Conservation (phyloP, 2,113 vertebrate species). For the Otolemur garnettii region DNA sequence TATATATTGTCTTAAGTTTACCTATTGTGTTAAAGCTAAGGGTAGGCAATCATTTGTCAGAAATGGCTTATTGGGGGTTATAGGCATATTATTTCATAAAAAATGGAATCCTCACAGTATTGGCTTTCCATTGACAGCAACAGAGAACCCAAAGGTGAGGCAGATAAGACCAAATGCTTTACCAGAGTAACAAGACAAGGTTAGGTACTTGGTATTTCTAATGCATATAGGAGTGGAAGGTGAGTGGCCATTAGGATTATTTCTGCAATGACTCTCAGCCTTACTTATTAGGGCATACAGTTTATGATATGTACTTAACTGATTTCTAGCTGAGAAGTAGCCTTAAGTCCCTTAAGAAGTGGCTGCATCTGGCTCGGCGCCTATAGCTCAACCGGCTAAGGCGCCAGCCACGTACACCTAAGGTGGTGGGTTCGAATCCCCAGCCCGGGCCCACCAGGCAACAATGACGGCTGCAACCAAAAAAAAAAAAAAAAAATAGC, state of each 20-base stretch:
- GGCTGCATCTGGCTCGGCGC: no score
- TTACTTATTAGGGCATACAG: slow-evolving; percentile 6
- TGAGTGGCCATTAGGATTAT: background rate
- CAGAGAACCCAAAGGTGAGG: slow-evolving; percentile 1
- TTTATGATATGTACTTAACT: background rate
- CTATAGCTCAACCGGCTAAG: no score
- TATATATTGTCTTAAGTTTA: background rate
- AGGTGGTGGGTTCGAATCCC: no score
- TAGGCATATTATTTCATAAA: slow-evolving; percentile 30
- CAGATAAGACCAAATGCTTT: background rate
- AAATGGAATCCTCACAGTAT: slow-evolving; percentile 24
- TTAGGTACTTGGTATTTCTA: slow-evolving; percentile 23
- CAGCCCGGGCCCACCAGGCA: no score
- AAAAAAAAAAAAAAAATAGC: no score
- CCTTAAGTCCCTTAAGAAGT: background rate
- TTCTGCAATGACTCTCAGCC: background rate
- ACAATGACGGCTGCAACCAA: no score
- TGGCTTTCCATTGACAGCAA: background rate
- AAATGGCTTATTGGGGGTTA: slow-evolving; percentile 4
- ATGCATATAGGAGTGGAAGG: background rate
- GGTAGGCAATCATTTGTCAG: background rate
- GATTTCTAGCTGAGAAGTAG: background rate
- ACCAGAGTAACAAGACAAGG: background rate
- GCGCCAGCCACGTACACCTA: no score
- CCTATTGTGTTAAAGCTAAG: slow-evolving; percentile 37